phyloP scores from a whole-genome alignment of 1,140 invertebrate genomes.

The Pseudachorutes palmiensis region DNA sequence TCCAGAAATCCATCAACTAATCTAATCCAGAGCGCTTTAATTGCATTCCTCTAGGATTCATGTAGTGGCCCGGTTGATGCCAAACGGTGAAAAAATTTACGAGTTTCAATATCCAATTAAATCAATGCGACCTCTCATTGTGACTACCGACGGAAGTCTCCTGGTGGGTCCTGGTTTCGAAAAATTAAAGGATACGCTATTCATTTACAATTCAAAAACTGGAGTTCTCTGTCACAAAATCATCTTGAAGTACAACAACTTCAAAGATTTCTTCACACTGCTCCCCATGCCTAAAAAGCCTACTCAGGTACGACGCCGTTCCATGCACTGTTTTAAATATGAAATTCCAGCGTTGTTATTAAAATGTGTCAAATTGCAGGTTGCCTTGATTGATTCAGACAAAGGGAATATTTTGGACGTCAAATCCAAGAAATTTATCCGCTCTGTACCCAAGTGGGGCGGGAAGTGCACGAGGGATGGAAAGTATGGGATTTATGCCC shows the following conservation, averaged over 20 bases:
- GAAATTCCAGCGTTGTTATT: background rate
- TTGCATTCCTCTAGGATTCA: conserved; percentile 23
- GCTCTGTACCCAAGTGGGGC: conserved; percentile 73
- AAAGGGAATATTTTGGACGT: conserved; percentile 81
- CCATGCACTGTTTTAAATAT: background rate
- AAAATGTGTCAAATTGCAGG: conserved; percentile 44
- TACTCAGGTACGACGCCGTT: conserved; percentile 23
- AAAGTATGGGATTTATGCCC: conserved; percentile 87
- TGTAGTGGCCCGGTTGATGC: conserved; percentile 43
- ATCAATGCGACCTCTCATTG: conserved; percentile 61
- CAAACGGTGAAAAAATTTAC: conserved; percentile 62
- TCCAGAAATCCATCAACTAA: conserved; percentile 3
- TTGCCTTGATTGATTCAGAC: conserved; percentile 80
- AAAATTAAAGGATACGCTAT: conserved; percentile 74
- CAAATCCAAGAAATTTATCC: conserved; percentile 64
- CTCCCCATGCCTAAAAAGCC: conserved; percentile 30
- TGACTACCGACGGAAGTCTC: conserved; percentile 70
- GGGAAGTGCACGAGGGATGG: conserved; percentile 74
- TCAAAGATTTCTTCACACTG: conserved; percentile 34
- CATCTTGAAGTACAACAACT: conserved; percentile 55
- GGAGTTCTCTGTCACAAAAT: conserved; percentile 72
- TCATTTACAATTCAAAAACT: conserved; percentile 72
- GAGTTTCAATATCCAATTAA: conserved; percentile 68
- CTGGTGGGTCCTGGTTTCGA: conserved; percentile 70
- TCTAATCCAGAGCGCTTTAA: background rate